Evolutionary conservation across 2,113 vertebrate genomes (phyloP).

Genomic region (Chaetorhynchus papuensis): DNA sequence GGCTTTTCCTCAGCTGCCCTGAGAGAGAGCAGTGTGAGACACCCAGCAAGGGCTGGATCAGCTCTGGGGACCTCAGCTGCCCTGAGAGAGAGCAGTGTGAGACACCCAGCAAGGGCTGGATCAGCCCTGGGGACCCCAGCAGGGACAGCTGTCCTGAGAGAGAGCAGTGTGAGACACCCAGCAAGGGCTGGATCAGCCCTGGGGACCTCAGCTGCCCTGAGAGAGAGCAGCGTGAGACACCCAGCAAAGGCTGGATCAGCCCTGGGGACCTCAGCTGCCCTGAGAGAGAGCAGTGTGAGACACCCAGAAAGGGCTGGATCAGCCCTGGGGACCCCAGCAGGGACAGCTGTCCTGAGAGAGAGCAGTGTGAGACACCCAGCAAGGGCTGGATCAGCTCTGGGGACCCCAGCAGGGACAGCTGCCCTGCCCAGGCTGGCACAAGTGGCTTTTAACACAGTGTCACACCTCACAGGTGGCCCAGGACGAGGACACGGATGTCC

Average conservation of each 20-base stretch:
- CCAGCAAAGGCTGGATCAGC: too few species aligned
- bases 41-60: neutral
- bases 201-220: neutral
- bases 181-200: too few species aligned
- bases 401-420: neutral
- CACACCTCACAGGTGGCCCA: accelerated
- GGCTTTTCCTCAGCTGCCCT: neutral
- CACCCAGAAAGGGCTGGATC: too few species aligned
- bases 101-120: too few species aligned
- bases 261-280: neutral
- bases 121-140: neutral
- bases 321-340: neutral
- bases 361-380: neutral
- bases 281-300: too few species aligned
- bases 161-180: neutral
- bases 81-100: too few species aligned
- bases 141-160: neutral
- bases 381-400: neutral
- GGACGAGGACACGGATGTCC: neutral
- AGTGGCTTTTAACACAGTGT: neutral
- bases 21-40: neutral
- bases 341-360: neutral
- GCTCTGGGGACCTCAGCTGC: neutral
- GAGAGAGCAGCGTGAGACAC: too few species aligned
- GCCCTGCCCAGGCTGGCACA: neutral